Evolutionary conservation across 2,113 vertebrate species (phyloP).

Genomic region (Chaetura pelagica): DNA sequence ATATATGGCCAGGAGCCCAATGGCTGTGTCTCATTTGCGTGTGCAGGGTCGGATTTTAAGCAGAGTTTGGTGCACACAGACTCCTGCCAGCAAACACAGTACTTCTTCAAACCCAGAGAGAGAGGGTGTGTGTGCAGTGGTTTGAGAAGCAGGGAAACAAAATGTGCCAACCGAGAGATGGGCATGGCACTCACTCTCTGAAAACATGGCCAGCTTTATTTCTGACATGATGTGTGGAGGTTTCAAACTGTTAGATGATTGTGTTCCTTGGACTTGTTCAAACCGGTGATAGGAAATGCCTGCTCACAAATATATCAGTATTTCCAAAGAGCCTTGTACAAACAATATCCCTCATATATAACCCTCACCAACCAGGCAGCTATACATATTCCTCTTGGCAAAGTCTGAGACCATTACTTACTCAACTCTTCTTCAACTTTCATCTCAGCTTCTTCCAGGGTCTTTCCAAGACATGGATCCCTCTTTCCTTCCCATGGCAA

Average conservation of each 20-base stretch:
- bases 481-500: background rate
- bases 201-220: background rate
- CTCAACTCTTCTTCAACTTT: background rate
- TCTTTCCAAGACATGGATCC: background rate
- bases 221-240: fast-evolving
- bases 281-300: background rate
- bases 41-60: background rate
- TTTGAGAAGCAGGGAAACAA: background rate
- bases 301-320: background rate
- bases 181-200: background rate
- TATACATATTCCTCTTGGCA: background rate
- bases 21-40: background rate
- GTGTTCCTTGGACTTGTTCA: background rate
- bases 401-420: background rate
- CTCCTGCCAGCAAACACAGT: background rate
- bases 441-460: background rate
- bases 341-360: background rate
- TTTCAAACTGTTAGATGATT: background rate
- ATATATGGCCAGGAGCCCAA: fast-evolving
- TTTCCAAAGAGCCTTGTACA: background rate
- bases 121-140: fast-evolving
- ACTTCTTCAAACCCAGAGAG: background rate
- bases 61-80: background rate
- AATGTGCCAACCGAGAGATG: fast-evolving
- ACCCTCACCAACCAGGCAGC: background rate